Base-by-base conservation (phyloP, 2,113 vertebrate genomes). In the Grammomys dolichurus region DNA sequence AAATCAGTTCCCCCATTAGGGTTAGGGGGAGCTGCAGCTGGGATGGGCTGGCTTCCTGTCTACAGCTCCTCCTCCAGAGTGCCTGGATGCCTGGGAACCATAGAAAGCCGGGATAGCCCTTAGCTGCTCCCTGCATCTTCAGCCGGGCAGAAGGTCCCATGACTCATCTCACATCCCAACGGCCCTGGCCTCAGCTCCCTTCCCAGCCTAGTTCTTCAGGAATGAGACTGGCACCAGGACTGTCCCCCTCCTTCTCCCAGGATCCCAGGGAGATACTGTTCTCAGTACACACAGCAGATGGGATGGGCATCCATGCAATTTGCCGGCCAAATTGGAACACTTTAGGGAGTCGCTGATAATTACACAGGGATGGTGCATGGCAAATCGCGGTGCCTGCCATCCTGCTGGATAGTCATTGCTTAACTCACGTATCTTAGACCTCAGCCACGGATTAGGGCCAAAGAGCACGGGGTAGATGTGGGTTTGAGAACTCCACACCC, bases 281-380 rank as follows among this genome's bases (percentile, higher is more conserved):
- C 84, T 82, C 17, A 54, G 17, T n/a, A 86, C 43, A 77, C 7
- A 11, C 63, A 92, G 24, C 94, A 94, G 91, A 19, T 73, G 28
- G 90, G n/a, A 36, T 43, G 43, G 58, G 33, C 12, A 43, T 70
- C 67, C 70, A 31, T 60, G 28, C 28, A 7, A 87, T 82, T 95
- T 85, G 48, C 56, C 73, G 80, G 40, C 46, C 43, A 95, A 72
- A 77, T 13, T 14, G 0, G 69, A 78, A 81, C 12, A 72, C 40
- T 72, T 48, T 84, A 51, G 43, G 65, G 26, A 69, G n/a, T 84
- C 89, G 14, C 92, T 95, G 60, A 82, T 77, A 92, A 86, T 95
- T n/a, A 89, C 20, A 7, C n/a, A 24, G 20, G 84, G 70, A 81
- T 63, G 36, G 69, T 24, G 56, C 28, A 10, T 65, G 86, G 72